A percentile compares a stretch with the other conserved stretches of the same genome.
Evolutionary conservation across 2,888 invertebrate species (phyloP).

Genomic region (Dinocampus coccinellae): DNA sequence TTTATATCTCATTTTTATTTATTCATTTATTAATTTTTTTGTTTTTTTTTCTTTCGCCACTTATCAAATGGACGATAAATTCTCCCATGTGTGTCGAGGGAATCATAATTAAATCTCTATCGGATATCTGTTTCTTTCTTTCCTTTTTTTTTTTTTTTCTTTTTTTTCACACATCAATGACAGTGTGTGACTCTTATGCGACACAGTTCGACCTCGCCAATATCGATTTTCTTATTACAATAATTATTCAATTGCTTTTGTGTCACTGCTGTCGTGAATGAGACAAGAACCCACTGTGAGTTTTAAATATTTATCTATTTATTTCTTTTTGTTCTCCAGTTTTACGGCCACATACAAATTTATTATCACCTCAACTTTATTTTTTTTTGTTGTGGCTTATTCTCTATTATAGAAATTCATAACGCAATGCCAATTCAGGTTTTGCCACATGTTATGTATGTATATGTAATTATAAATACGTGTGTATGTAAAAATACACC

Average conservation of each 20-base stretch:
- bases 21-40: neutral
- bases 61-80: neutral
- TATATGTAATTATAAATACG: neutral
- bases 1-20: neutral
- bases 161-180: neutral
- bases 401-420: neutral
- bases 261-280: neutral
- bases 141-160: neutral
- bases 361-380: neutral
- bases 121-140: neutral
- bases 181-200: neutral
- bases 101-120: slow-evolving; percentile 6
- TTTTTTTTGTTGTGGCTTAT: neutral
- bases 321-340: neutral
- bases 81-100: neutral
- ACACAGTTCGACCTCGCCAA: slow-evolving; percentile 7
- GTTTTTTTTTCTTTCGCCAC: neutral
- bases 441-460: neutral
- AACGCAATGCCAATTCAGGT: neutral
- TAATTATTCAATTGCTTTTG: slow-evolving; percentile 15
- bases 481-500: neutral
- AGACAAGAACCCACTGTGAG: neutral
- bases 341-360: neutral
- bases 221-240: slow-evolving; percentile 20
- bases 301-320: neutral